phyloP scores from a whole-genome alignment of 2,113 vertebrate genomes.

The Donacobius atricapilla region DNA sequence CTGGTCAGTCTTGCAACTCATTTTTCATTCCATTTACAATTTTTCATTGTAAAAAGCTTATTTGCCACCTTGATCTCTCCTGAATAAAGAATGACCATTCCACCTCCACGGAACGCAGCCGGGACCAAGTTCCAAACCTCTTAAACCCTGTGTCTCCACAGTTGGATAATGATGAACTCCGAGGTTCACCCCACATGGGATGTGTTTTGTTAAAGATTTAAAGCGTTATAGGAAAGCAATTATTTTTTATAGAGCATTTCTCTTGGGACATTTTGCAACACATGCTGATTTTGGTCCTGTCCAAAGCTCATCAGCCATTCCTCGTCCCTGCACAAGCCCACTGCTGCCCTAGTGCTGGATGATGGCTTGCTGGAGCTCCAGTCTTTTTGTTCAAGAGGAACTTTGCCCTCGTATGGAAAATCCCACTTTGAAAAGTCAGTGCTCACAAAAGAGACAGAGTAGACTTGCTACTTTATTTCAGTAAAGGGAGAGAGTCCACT shows the following conservation, averaged over 20 bases:
- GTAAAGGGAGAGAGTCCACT: neutral
- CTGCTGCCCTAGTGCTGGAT: neutral
- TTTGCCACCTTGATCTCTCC: neutral
- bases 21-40: neutral
- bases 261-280: neutral
- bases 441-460: neutral
- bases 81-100: neutral
- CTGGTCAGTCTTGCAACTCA: neutral
- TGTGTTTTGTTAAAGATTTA: neutral
- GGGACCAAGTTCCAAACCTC: neutral
- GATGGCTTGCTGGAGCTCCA: neutral
- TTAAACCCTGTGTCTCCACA: fast-evolving
- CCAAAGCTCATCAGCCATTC: neutral
- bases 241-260: neutral
- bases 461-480: fast-evolving
- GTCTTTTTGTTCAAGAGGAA: neutral
- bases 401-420: neutral
- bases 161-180: fast-evolving
- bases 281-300: neutral
- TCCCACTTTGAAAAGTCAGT: neutral
- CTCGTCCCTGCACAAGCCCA: neutral
- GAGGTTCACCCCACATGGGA: neutral
- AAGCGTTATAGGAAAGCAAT: neutral
- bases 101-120: neutral
- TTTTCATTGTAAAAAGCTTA: neutral